phyloP scores from a whole-genome alignment of 1,140 invertebrate genomes.

The Papilio xuthus region DNA sequence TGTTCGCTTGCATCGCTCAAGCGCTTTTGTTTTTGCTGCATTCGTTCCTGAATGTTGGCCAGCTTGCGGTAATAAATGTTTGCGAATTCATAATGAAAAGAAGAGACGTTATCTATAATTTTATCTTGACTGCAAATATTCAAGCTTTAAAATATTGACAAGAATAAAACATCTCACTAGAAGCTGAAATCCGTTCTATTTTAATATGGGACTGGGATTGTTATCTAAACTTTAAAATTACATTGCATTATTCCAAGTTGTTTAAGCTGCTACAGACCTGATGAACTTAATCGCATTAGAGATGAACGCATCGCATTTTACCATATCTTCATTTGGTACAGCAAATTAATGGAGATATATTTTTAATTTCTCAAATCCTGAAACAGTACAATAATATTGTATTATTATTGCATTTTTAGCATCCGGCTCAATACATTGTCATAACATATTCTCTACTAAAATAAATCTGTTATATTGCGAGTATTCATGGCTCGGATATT shows the following conservation, averaged over 20 bases:
- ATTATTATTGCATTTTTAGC: background rate
- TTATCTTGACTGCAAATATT: background rate
- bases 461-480: constrained; percentile 12
- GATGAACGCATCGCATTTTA: too few relatives aligned
- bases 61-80: background rate
- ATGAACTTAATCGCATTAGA: too few relatives aligned
- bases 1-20: constrained; percentile 19
- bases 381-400: background rate
- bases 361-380: too few relatives aligned
- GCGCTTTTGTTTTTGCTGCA: constrained; percentile 35
- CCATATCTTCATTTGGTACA: too few relatives aligned
- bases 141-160: too few relatives aligned
- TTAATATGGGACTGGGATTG: too few relatives aligned
- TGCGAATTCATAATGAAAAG: constrained; percentile 11
- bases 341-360: too few relatives aligned
- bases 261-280: too few relatives aligned
- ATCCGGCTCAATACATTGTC: background rate
- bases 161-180: too few relatives aligned
- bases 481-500: constrained; percentile 47
- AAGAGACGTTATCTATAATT: background rate
- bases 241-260: too few relatives aligned
- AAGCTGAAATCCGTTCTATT: too few relatives aligned
- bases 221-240: too few relatives aligned
- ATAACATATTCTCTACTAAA: constrained; percentile 17
- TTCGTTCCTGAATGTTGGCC: constrained; percentile 40